phyloP scores from a whole-genome alignment of 64 coral and sea anemone species.

The Montipora foliosa region DNA sequence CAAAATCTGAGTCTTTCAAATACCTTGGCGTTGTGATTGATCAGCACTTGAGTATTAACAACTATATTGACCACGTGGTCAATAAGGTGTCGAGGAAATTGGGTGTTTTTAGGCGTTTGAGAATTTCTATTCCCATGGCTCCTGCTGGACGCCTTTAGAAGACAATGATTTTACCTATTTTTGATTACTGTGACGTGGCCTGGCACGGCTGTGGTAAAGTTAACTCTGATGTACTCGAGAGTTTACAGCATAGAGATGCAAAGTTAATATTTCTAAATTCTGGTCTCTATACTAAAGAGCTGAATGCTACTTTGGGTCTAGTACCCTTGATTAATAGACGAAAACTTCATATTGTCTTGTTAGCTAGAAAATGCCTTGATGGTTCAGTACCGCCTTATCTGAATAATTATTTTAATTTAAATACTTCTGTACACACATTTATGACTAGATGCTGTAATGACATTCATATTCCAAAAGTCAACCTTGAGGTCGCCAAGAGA shows the following conservation, averaged over 20 bases:
- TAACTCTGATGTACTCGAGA: not conserved
- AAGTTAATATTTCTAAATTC: not conserved
- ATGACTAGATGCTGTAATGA: not conserved
- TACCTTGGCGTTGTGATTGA: conserved; percentile 13
- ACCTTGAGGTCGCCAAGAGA: not conserved
- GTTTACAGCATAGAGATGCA: not conserved
- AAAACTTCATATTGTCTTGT: too few species aligned
- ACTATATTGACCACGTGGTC: not conserved
- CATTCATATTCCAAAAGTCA: not conserved
- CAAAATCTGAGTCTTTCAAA: not conserved
- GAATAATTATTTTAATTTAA: conserved; percentile 11
- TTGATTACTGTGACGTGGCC: not conserved
- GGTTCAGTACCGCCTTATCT: not conserved
- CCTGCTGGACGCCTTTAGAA: not conserved
- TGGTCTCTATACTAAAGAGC: too few species aligned
- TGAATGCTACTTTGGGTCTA: too few species aligned
- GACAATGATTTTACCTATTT: not conserved
- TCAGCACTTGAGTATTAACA: not conserved
- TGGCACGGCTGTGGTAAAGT: not conserved
- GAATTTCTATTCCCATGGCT: not conserved
- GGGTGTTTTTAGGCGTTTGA: conserved; percentile 8
- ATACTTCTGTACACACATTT: not conserved
- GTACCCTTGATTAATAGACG: too few species aligned
- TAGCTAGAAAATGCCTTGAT: not conserved
- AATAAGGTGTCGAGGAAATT: not conserved